Conservation (phyloP, 2,888 invertebrate genomes). For the Drosophila antonietae region DNA sequence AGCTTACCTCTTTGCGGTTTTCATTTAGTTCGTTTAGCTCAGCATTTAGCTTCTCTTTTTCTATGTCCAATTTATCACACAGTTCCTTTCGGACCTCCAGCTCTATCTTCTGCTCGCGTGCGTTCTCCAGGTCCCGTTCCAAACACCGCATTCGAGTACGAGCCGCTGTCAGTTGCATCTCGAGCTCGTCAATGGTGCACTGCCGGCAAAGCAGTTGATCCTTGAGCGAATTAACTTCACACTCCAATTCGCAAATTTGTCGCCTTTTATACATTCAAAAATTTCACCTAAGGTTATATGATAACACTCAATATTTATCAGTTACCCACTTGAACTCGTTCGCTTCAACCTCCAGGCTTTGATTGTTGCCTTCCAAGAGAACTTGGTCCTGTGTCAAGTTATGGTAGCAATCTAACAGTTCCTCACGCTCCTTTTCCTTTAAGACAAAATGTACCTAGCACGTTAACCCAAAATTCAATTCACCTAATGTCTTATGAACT, state of each 20-base stretch:
- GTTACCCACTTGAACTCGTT: slow-evolving; percentile 87
- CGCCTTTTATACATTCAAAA: slow-evolving; percentile 76
- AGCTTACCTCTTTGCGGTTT: slow-evolving; percentile 71
- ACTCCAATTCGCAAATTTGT: slow-evolving; percentile 86
- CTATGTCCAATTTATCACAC: slow-evolving; percentile 88
- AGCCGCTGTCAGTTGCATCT: slow-evolving; percentile 85
- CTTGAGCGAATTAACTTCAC: slow-evolving; percentile 88
- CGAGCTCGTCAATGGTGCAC: slow-evolving; percentile 86
- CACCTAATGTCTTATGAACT: slow-evolving; percentile 26
- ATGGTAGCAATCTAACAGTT: slow-evolving; percentile 92
- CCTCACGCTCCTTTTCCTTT: slow-evolving; percentile 91
- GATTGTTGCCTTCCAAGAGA: slow-evolving; percentile 91
- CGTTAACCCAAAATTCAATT: slow-evolving; percentile 32
- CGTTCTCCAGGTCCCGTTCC: slow-evolving; percentile 88
- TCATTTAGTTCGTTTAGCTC: slow-evolving; percentile 86
- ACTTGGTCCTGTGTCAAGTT: slow-evolving; percentile 91
- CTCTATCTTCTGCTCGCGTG: slow-evolving; percentile 87
- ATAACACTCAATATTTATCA: not conserved
- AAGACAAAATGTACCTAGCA: slow-evolving; percentile 53
- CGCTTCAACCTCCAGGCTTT: slow-evolving; percentile 91
- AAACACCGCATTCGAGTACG: slow-evolving; percentile 86
- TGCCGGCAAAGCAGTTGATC: slow-evolving; percentile 87
- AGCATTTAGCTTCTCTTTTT: slow-evolving; percentile 88
- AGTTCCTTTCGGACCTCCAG: slow-evolving; percentile 87
- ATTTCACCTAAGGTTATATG: too few species aligned